Evolutionary conservation across 2,113 vertebrate genomes (phyloP), one percentile per base, ranked within the genome.

Genomic region (Hippoglossus stenolepis): DNA sequence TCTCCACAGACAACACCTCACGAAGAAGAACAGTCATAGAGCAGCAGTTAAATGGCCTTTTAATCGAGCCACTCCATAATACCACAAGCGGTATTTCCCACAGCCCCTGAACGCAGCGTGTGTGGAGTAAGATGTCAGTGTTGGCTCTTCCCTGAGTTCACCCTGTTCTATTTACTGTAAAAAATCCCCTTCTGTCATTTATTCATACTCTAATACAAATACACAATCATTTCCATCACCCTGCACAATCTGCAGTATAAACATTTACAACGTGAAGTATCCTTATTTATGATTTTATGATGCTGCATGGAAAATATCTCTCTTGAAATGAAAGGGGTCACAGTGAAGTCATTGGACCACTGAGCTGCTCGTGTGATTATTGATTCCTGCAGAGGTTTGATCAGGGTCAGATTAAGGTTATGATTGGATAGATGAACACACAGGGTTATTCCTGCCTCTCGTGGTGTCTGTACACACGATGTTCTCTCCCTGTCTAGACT

Each of bases 91-190:
- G 2, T 1, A 53, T 83, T 43, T 84, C 85, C 87, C 31, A 80
- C 75, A 23, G 61, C 11, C 3, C 75, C 0, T 88, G 87, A 92
- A 89, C 18, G 87, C 80, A 82, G 15, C 86, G 53, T 0, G 54
- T 70, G 74, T 61, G 84, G 85, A 83, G 79, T 91, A 87, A 64
- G 62, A 89, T 93, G 90, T 92, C 89, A 86, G 74, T 78, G 57
- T 73, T 84, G 88, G 68, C 70, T 23, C 85, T 60, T 66, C 73
- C 53, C 20, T 38, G 66, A 70, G 57, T 75, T 40, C 87, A 82
- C 76, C 71, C 80, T 90, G 80, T 80, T 79, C 79, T 65, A 81
- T 83, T 86, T 86, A 83, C 67, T 79, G 40, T 63, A 59, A 35
- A 87, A 87, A 90, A 82, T 65, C 60, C 74, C 71, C 67, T 35